These are phyloP conservation scores for Catagonus wagneri DNA, from an alignment of 2,113 vertebrate species.

Conservation along the genomic window DNA sequence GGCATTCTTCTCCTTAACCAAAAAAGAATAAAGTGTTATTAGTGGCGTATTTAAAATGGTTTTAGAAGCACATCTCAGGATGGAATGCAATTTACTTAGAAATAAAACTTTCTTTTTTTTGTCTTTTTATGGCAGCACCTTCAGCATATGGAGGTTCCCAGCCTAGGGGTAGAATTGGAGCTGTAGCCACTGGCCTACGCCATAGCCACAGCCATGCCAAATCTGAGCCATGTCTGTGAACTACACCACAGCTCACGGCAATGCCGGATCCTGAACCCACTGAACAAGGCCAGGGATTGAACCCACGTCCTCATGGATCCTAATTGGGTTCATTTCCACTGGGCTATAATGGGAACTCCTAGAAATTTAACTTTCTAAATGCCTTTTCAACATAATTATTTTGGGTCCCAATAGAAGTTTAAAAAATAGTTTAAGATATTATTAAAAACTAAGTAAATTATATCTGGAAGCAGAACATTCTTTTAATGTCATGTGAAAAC, in stretches of 20 bases:
- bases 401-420: background rate
- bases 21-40: background rate
- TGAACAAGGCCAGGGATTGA: too few relatives aligned
- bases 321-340: too few relatives aligned
- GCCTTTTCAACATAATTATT: background rate
- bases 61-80: background rate
- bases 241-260: too few relatives aligned
- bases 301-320: too few relatives aligned
- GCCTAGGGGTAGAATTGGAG: too few relatives aligned
- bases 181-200: too few relatives aligned
- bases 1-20: background rate
- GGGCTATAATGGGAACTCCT: too few relatives aligned
- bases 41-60: background rate
- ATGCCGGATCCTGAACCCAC: too few relatives aligned
- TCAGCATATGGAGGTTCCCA: too few relatives aligned
- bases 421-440: background rate
- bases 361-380: slow-evolving; percentile 26
- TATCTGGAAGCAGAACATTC: background rate
- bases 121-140: too few relatives aligned
- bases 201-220: too few relatives aligned
- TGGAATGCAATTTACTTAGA: slow-evolving; percentile 4
- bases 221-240: too few relatives aligned
- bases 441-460: background rate
- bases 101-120: background rate
- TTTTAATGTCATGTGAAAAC: background rate